Evolutionary conservation across 2,888 invertebrate genomes (phyloP).

Genomic region (Latrodectus hesperus): DNA sequence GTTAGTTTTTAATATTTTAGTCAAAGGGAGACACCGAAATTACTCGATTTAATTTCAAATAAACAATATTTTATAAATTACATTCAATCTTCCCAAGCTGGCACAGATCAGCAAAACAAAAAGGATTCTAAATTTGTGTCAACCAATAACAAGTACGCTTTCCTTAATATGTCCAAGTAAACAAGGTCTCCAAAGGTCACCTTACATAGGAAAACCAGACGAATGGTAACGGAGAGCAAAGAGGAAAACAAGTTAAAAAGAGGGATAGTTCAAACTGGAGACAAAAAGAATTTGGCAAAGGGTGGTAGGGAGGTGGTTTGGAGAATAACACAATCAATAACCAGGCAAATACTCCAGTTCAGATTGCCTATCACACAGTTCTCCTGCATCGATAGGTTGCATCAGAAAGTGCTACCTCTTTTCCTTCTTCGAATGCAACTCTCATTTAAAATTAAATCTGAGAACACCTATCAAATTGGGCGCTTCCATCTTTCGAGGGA

Average conservation of each 20-base stretch:
- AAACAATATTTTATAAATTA: too few species aligned
- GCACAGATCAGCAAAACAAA: too few species aligned
- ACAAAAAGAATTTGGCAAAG: neutral
- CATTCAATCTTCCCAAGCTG: too few species aligned
- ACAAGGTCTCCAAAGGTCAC: neutral
- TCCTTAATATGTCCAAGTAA: neutral
- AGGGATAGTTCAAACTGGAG: slow-evolving; percentile 14
- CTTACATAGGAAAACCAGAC: neutral
- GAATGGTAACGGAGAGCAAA: neutral
- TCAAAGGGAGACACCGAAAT: too few species aligned
- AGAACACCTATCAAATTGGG: slow-evolving; percentile 30
- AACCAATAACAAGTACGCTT: neutral
- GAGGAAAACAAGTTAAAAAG: neutral
- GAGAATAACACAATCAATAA: slow-evolving; percentile 59
- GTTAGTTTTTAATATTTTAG: too few species aligned
- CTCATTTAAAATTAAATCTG: neutral
- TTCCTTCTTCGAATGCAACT: neutral
- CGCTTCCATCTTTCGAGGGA: slow-evolving; percentile 48
- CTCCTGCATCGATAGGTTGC: neutral
- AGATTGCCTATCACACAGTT: slow-evolving; percentile 9
- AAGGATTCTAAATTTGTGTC: too few species aligned
- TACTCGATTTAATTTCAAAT: too few species aligned
- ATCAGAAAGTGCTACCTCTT: neutral
- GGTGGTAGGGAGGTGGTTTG: neutral
- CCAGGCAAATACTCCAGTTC: slow-evolving; percentile 57